Conservation (phyloP, 1,140 invertebrate species). For the Lamellibrachia luymesi region DNA sequence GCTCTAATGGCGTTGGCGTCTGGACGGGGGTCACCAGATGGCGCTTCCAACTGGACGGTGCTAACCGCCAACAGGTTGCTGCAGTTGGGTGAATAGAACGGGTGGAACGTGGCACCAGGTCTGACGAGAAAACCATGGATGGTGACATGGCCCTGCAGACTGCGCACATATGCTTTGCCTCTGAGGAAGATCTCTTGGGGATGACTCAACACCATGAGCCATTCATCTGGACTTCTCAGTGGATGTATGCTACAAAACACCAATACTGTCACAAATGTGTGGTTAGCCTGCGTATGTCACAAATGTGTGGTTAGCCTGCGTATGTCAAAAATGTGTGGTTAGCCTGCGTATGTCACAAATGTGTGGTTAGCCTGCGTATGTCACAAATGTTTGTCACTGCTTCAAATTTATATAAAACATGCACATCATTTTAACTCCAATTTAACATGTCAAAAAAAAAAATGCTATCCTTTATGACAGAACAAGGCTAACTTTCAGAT, state of each 20-base stretch:
- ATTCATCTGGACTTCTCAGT: not conserved
- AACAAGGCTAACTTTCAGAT: too few species aligned
- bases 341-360: not conserved
- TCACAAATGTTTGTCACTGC: not conserved
- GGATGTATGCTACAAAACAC: not conserved
- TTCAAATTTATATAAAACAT: not conserved
- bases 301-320: not conserved
- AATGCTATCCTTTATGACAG: too few species aligned
- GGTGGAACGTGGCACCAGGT: not conserved
- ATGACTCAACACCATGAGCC: not conserved
- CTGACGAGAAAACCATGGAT: constrained; percentile 26
- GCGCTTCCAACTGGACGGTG: not conserved
- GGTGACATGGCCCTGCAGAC: constrained; percentile 8
- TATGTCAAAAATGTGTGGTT: not conserved
- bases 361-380: not conserved
- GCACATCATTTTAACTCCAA: not conserved
- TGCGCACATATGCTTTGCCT: not conserved
- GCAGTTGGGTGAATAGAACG: constrained; percentile 29
- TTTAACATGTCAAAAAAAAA: not conserved
- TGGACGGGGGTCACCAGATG: not conserved
- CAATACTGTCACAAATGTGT: not conserved
- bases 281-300: not conserved
- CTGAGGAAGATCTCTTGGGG: not conserved
- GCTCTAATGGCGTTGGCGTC: not conserved
- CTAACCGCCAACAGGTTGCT: constrained; percentile 20